Conservation (phyloP, 2,797 vertebrate species). For the Potorous gilbertii region DNA sequence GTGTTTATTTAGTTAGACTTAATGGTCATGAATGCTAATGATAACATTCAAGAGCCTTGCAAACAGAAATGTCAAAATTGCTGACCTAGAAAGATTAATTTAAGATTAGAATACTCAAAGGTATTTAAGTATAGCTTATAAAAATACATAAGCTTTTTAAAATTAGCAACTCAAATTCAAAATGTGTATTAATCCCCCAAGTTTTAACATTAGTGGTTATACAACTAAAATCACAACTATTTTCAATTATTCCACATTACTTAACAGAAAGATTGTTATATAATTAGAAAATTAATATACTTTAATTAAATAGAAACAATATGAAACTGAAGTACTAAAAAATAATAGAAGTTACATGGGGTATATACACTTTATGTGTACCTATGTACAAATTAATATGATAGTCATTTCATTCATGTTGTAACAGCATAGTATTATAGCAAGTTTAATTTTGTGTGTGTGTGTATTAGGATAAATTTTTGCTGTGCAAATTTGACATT, state of each 20-base stretch:
- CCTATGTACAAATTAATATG: neutral
- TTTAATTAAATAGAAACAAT: neutral
- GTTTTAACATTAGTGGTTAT: neutral
- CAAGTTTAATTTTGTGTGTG: neutral
- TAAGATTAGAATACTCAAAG: neutral
- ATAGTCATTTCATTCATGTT: neutral
- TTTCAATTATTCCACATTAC: neutral
- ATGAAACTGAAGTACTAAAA: neutral
- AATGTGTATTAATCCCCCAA: neutral
- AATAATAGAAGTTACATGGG: neutral
- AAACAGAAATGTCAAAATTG: neutral
- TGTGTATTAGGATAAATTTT: neutral
- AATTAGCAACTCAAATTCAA: neutral
- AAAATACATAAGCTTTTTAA: neutral
- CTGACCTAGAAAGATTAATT: neutral
- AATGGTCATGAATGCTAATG: neutral
- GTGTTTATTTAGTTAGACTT: neutral
- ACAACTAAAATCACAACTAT: neutral
- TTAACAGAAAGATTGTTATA: neutral
- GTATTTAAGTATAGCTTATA: neutral
- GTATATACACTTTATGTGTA: neutral
- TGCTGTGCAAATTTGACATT: neutral
- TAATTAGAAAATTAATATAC: slow-evolving; percentile 3
- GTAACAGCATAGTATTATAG: neutral
- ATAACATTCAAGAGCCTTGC: slow-evolving; percentile 9